Base-by-base conservation (phyloP, 2,113 vertebrate genomes). In the Arvicanthis niloticus region DNA sequence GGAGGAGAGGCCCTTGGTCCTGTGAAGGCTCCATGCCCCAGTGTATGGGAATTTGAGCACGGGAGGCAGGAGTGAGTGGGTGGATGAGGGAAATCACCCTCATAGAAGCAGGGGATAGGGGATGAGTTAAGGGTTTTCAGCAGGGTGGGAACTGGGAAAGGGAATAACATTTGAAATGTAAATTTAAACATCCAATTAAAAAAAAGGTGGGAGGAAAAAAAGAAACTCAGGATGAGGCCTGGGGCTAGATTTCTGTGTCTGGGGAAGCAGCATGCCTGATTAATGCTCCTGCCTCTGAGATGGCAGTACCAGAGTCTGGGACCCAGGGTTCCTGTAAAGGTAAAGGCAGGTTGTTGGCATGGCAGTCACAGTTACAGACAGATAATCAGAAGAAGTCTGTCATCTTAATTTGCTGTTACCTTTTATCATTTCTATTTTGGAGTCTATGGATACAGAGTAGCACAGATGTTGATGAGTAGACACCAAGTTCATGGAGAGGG, bases 391-490 rank as follows among this genome's bases (percentile, higher is more conserved):
- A 76, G 56, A 73, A 85, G 26, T 34, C 37, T 58, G 40, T 78
- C 68, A 37, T 58, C 22, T 87, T 24, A 40, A 82, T 60, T 42
- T 87, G 84, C 88, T 84, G 89, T 81, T 86, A 51, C 19, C 8
- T 11, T 77, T 53, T 42, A n/a, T 68, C 15, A 48, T 91, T 91
- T 67, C 85, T 86, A 45, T 26, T 29, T 4, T 92, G 17, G 16
- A 4, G 6, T 56, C 37, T 62, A 0, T 37, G 68, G n/a, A 65
- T 21, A 4, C 37, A 86, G 37, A n/a, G 67, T 13, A 76, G 26
- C 73, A 84, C 29, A 75, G 62, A 5, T 65, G 13, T 94, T 78
- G 76, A 67, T 88, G 24, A 96, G 12, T 94, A 62, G 85, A 78
- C 65, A 72, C 9, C 65, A 89, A 0, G 62, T 88, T 96, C 29